Conservation (phyloP, 2,113 vertebrate species). For the Ondatra zibethicus region DNA sequence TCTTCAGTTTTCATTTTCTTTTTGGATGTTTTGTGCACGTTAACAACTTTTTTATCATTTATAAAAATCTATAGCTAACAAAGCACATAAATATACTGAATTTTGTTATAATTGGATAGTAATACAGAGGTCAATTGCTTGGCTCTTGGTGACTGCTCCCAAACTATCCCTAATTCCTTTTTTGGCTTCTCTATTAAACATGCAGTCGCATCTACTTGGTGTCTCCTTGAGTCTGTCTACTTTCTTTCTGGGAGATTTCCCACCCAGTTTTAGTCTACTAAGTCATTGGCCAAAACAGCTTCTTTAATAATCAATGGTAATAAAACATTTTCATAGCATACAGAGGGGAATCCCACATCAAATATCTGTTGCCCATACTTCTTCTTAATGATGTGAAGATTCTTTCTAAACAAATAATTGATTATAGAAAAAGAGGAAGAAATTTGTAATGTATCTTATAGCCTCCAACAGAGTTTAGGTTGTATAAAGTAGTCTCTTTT, state of each 20-base stretch:
- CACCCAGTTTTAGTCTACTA: too few species aligned
- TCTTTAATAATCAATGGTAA: too few species aligned
- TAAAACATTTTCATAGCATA: too few species aligned
- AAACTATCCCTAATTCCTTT: background rate
- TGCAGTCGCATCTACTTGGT: background rate
- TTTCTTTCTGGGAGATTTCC: too few species aligned
- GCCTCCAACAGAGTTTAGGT: background rate
- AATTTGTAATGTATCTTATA: background rate
- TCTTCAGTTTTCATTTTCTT: constrained; percentile 25
- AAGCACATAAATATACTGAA: background rate
- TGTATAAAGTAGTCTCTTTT: background rate
- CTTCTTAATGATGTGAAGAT: background rate
- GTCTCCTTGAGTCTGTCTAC: too few species aligned
- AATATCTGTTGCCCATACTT: background rate
- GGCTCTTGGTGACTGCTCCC: background rate
- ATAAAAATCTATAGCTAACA: background rate
- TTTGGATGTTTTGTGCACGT: background rate
- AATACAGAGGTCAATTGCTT: background rate
- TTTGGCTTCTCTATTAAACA: background rate
- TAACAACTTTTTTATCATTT: background rate
- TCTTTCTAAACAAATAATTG: constrained; percentile 8
- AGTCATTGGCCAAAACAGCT: too few species aligned
- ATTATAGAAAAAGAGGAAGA: background rate
- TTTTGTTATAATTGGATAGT: constrained; percentile 33
- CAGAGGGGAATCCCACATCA: too few species aligned